Evolutionary conservation across 2,113 vertebrate genomes (phyloP).

Genomic region (Cyanoliseus patagonus): DNA sequence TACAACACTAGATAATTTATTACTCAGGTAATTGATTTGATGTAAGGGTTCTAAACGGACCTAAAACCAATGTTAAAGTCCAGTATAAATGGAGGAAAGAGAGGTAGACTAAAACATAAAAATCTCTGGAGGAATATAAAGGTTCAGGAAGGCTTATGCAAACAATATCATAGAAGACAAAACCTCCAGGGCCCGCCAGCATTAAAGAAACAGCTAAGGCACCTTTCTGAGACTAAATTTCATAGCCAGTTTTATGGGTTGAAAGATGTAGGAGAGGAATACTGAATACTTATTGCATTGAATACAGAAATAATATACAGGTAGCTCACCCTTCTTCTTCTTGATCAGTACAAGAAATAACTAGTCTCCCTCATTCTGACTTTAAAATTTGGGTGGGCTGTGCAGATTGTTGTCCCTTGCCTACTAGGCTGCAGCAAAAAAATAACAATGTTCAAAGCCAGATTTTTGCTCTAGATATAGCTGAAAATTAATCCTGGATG

Average conservation of each 20-base stretch:
- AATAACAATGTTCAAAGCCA: not conserved
- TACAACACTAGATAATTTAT: not conserved
- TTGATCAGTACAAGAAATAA: not conserved
- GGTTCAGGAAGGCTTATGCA: not conserved
- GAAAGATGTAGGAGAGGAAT: not conserved
- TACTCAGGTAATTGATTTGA: not conserved
- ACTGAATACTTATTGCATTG: not conserved
- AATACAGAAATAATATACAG: not conserved
- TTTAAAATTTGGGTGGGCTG: not conserved
- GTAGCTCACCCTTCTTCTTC: not conserved
- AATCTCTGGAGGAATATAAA: not conserved
- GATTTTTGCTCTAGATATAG: not conserved
- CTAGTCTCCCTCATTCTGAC: not conserved
- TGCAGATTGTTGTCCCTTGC: not conserved
- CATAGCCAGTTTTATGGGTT: not conserved
- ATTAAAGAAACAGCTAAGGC: not conserved
- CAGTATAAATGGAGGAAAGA: not conserved
- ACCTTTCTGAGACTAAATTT: not conserved
- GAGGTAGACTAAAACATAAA: not conserved
- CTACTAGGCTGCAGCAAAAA: not conserved
- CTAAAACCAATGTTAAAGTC: not conserved
- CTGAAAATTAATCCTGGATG: not conserved
- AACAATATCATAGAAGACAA: not conserved
- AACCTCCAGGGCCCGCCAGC: fast-evolving
- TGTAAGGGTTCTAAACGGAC: not conserved